Evolutionary conservation across 2,113 vertebrate genomes (phyloP), one percentile per base, ranked within the genome.

Genomic region (Puffinus mauretanicus): DNA sequence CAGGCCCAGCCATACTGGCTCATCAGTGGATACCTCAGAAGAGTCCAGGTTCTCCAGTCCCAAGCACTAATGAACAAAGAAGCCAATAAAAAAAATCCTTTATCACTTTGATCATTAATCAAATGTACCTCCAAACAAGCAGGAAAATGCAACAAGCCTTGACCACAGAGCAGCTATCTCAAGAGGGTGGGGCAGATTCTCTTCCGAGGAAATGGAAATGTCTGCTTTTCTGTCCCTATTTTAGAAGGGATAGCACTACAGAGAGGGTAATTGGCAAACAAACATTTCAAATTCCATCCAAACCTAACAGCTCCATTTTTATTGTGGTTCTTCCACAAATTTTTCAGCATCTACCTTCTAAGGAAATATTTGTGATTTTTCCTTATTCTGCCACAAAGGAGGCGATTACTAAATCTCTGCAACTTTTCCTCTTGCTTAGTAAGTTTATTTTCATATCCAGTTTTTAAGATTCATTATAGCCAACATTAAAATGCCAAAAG

Each of bases 381-480:
- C 38, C 19, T 67, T 55, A 20, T 15, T 90, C 62, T 3, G 6
- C 30, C 29, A 29, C 38, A 57, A 76, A 85, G 52, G 44, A 87
- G 30, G 19, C 1, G 7, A 51, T 57, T 60, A 71, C 10, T 61
- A 82, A 90, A 85, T 26, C 84, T 76, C 54, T 49, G 47, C 61
- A 61, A 69, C 61, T 26, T 69, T 67, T 49, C 62, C 44, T 79
- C 75, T 54, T 77, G 40, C 51, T 81, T 32, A 36, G 16, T 52
- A 76, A 85, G 40, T 77, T 82, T 82, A 69, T 85, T 91, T 93
- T 62, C 54, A 85, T 30, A 90, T 49, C 49, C 58, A 76, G 58
- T 27, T 97, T 79, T 90, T 61, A 82, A 84, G 90, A 88, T 91
- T 80, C 78, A 94, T 91, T 80, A 87, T 5, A 91, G 82, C 30